phyloP scores from a whole-genome alignment of 2,797 vertebrate genomes.

The Myoxocephalus aenaeus region DNA sequence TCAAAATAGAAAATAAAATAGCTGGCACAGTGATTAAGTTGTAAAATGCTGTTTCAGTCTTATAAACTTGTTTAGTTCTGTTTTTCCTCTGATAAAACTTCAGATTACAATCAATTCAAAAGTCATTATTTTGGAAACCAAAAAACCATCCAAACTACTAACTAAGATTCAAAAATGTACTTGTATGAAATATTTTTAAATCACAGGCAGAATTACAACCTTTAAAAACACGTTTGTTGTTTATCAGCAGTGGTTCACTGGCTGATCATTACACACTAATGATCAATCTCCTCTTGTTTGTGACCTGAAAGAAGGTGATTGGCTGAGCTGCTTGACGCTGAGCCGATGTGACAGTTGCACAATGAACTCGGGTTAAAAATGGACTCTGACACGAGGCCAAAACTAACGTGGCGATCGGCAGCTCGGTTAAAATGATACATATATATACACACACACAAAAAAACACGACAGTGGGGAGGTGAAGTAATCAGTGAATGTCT shows the following conservation, averaged over 20 bases:
- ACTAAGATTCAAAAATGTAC: no score
- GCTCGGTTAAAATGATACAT: not conserved
- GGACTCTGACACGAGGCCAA: slow-evolving; percentile 54
- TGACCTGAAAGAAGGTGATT: slow-evolving; percentile 10
- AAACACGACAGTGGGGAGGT: no score
- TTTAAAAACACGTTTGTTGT: not conserved
- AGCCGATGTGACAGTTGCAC: slow-evolving; percentile 40
- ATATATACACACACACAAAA: no score
- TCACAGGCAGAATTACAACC: not conserved
- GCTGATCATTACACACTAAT: slow-evolving; percentile 28
- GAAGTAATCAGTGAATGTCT: no score
- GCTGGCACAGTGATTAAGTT: not conserved
- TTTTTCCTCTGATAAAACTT: not conserved
- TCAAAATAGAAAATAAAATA: not conserved
- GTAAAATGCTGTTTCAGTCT: not conserved
- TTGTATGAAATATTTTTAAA: not conserved
- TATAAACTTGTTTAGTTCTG: not conserved
- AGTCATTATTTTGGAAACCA: no score
- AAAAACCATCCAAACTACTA: no score
- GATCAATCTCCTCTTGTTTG: slow-evolving; percentile 1
- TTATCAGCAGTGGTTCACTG: not conserved
- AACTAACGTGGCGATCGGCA: not conserved
- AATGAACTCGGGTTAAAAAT: slow-evolving; percentile 13
- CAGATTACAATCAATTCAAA: not conserved
- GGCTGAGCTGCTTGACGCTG: not conserved